Evolutionary conservation across 1,140 invertebrate species (phyloP).

Genomic region (Pentalonia nigronervosa): DNA sequence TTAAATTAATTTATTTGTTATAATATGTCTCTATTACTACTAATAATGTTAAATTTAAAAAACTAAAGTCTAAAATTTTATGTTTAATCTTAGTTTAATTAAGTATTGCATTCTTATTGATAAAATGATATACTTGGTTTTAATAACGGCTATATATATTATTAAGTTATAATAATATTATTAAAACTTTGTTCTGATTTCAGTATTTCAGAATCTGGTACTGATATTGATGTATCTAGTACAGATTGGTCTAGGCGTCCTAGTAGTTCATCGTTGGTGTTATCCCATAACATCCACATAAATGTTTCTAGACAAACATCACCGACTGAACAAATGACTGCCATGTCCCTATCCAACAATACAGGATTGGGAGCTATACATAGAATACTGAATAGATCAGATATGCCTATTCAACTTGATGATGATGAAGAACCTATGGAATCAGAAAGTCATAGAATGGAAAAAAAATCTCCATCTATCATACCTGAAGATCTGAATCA

Average conservation of each 20-base stretch:
- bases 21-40: too few relatives aligned
- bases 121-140: not conserved
- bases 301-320: conserved; percentile 55
- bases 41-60: too few relatives aligned
- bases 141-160: not conserved
- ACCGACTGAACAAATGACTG: conserved; percentile 54
- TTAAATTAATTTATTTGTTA: too few relatives aligned
- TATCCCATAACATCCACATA: conserved; percentile 49
- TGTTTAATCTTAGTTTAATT: not conserved
- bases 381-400: conserved; percentile 49
- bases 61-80: too few relatives aligned
- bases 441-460: conserved; percentile 31
- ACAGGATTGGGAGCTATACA: conserved; percentile 52
- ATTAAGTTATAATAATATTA: not conserved
- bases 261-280: conserved; percentile 42
- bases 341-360: conserved; percentile 42
- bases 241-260: conserved; percentile 54
- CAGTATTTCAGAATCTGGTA: conserved; percentile 54
- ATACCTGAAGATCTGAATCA: conserved; percentile 22
- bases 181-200: not conserved
- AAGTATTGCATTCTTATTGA: not conserved
- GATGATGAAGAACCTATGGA: conserved; percentile 46
- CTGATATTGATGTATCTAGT: conserved; percentile 48
- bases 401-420: conserved; percentile 53
- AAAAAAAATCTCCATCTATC: conserved; percentile 23